A percentile compares a stretch with the other conserved stretches of the same genome.
Conservation (phyloP, 2,113 vertebrate species). For the Octodon degus region DNA sequence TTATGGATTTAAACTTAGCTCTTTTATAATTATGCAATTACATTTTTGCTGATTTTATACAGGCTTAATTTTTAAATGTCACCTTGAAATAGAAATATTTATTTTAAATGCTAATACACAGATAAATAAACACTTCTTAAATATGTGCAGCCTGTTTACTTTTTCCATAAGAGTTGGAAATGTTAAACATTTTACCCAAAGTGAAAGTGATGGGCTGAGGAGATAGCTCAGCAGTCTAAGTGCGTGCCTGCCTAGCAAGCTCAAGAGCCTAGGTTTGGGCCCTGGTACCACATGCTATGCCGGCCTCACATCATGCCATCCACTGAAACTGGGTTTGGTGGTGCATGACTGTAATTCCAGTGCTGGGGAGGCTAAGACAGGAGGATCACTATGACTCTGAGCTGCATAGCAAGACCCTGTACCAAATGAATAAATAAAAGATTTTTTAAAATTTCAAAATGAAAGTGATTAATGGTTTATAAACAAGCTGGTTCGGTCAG, state of each 20-base stretch:
- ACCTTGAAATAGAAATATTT: conserved; percentile 51
- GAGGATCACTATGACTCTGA: no score
- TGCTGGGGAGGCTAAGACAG: no score
- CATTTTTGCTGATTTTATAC: conserved; percentile 65
- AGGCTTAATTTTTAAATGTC: conserved; percentile 56
- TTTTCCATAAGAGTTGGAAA: not conserved
- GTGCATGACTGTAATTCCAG: no score
- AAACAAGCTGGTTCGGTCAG: not conserved
- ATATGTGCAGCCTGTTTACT: conserved; percentile 2
- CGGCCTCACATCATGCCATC: no score
- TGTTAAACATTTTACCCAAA: not conserved
- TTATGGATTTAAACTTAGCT: not conserved
- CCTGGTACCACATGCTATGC: no score
- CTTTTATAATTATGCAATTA: conserved; percentile 59
- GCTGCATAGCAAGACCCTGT: no score
- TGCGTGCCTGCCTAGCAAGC: no score
- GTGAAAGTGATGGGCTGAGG: not conserved
- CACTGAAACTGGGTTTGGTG: no score
- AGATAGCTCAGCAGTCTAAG: no score
- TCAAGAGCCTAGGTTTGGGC: no score
- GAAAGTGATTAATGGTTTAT: not conserved
- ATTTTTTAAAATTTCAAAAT: not conserved
- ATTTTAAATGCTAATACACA: not conserved
- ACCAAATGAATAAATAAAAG: no score
- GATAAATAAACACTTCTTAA: conserved; percentile 31